Conservation (phyloP, 2,113 vertebrate species). For the Campylomormyrus numenius region DNA sequence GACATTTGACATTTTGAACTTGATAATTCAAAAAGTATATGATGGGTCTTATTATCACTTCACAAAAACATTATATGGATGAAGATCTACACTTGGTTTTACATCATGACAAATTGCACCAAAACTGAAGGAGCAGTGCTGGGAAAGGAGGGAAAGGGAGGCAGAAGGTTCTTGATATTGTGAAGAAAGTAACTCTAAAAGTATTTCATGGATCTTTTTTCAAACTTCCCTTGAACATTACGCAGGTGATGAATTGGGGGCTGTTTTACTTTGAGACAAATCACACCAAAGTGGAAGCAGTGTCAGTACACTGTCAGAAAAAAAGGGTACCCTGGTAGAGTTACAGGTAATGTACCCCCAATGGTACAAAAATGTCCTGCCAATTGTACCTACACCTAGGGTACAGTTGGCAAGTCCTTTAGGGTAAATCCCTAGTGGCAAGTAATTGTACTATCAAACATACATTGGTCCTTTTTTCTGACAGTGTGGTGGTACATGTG, state of each 20-base stretch:
- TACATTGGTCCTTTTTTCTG: not conserved
- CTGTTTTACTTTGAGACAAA: not conserved
- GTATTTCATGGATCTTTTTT: not conserved
- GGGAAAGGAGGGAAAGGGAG: not conserved
- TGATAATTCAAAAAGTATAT: too few relatives aligned
- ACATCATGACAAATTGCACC: not conserved
- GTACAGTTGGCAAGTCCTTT: not conserved
- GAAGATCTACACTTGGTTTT: too few relatives aligned
- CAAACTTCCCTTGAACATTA: not conserved
- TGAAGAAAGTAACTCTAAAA: not conserved
- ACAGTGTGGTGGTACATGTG: not conserved
- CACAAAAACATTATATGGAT: too few relatives aligned
- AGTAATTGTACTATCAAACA: not conserved
- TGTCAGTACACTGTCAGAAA: not conserved
- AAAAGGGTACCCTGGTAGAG: too few relatives aligned
- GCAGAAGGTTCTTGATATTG: not conserved
- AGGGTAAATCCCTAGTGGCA: not conserved
- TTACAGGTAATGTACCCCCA: too few relatives aligned
- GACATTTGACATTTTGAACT: too few relatives aligned
- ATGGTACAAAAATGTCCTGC: not conserved
- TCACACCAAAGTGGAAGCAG: not conserved
- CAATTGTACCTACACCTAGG: not conserved
- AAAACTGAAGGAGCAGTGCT: not conserved
- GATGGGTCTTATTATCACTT: too few relatives aligned
- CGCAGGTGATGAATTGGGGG: not conserved